Conservation (phyloP, 2,888 invertebrate genomes). For the Drosophila koepferae region DNA sequence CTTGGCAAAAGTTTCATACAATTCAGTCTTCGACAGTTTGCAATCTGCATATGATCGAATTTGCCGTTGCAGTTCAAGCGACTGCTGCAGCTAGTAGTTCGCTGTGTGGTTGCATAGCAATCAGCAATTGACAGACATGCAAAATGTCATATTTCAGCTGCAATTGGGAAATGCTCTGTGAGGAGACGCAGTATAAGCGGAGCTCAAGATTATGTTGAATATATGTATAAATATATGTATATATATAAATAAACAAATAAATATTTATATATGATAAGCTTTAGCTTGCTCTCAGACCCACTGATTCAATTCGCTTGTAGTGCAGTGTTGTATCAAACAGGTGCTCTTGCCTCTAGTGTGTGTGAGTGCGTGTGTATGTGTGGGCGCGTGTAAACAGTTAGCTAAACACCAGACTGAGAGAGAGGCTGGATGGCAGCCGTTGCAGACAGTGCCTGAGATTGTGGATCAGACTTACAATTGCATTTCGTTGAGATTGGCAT, state of each 20-base stretch:
- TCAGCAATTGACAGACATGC: background rate
- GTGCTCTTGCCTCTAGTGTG: background rate
- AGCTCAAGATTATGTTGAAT: background rate
- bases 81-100: background rate
- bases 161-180: background rate
- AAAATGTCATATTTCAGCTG: background rate
- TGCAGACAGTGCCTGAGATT: background rate
- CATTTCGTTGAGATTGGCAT: background rate
- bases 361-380: background rate
- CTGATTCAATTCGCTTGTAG: constrained; percentile 16
- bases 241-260: background rate
- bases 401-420: background rate
- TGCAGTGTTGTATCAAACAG: constrained; percentile 27
- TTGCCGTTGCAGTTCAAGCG: background rate
- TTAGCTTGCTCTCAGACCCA: background rate
- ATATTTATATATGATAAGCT: background rate
- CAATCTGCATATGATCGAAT: background rate
- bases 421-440: background rate
- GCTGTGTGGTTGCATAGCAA: background rate
- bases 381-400: background rate
- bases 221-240: background rate
- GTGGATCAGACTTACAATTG: constrained; percentile 30
- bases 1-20: background rate
- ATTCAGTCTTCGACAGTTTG: background rate
- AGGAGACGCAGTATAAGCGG: background rate